These are phyloP conservation scores for Syngnathus rostellatus DNA, from an alignment of 2,797 vertebrate genomes.

Conservation along the genomic window DNA sequence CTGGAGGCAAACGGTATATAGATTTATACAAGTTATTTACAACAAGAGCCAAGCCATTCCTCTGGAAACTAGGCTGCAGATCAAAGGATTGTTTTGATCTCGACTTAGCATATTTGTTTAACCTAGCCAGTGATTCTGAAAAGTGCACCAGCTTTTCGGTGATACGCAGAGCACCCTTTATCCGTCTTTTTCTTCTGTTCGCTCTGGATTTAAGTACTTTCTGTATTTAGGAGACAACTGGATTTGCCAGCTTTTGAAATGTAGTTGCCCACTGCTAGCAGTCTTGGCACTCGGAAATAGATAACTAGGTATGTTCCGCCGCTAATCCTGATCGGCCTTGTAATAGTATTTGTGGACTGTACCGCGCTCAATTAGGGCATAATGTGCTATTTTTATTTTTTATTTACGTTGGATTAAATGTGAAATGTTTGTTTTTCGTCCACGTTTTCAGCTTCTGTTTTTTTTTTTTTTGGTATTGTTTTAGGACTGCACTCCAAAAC, in stretches of 20 bases:
- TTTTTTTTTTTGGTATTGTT: conserved; percentile 61
- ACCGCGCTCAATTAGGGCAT: conserved; percentile 78
- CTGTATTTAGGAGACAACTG: conserved; percentile 87
- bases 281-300: conserved; percentile 79
- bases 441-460: conserved; percentile 51
- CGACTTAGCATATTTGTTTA: conserved; percentile 86
- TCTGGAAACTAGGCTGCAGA: conserved; percentile 80
- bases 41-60: conserved; percentile 77
- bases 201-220: conserved; percentile 82
- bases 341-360: conserved; percentile 82
- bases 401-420: conserved; percentile 77
- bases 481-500: conserved; percentile 54
- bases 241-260: conserved; percentile 85
- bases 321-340: conserved; percentile 81
- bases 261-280: conserved; percentile 81
- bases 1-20: conserved; percentile 79
- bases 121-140: conserved; percentile 83
- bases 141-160: conserved; percentile 79
- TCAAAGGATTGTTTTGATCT: conserved; percentile 87
- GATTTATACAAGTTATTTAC: conserved; percentile 84
- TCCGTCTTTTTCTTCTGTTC: conserved; percentile 82
- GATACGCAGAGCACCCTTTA: conserved; percentile 81
- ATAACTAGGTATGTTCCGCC: conserved; percentile 81
- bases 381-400: conserved; percentile 80
- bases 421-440: conserved; percentile 60